A percentile compares a stretch with the other conserved stretches of the same genome.
Conservation (phyloP, 2,113 vertebrate species). For the Symphodus melops region DNA sequence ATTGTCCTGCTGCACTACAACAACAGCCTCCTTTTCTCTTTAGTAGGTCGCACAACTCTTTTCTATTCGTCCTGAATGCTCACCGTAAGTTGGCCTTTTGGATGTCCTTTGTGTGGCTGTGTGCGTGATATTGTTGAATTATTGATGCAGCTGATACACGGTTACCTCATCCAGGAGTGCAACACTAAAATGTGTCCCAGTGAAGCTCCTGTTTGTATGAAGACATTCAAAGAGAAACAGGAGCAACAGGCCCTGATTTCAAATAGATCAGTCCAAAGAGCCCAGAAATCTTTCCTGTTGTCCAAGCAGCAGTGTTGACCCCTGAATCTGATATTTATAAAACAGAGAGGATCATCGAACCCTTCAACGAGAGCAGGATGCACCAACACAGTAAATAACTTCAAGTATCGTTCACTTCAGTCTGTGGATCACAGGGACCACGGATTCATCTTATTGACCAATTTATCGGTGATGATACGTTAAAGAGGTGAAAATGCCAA, state of each 20-base stretch:
- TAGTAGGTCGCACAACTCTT: conserved; percentile 47
- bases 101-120: conserved; percentile 36
- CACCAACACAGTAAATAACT: no score
- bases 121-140: conserved; percentile 33
- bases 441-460: no score
- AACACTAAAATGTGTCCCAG: conserved; percentile 9
- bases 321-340: no score
- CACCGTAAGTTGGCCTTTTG: conserved; percentile 35
- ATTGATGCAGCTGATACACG: conserved; percentile 18
- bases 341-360: no score
- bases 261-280: no score
- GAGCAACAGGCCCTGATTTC: conserved; percentile 25
- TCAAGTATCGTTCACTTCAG: no score
- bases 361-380: no score
- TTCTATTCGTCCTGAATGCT: neutral
- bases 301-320: no score
- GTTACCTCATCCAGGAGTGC: neutral
- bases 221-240: conserved; percentile 31
- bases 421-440: no score
- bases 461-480: no score
- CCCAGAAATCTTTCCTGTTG: no score
- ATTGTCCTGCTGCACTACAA: conserved; percentile 62
- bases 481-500: no score
- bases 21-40: conserved; percentile 32
- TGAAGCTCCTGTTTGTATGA: neutral